Percentiles rank a stretch among this genome's conserved stretches.
These are phyloP conservation scores for Chironomus striatipennis DNA, from an alignment of 1,140 invertebrate genomes.

Conservation along the genomic window DNA sequence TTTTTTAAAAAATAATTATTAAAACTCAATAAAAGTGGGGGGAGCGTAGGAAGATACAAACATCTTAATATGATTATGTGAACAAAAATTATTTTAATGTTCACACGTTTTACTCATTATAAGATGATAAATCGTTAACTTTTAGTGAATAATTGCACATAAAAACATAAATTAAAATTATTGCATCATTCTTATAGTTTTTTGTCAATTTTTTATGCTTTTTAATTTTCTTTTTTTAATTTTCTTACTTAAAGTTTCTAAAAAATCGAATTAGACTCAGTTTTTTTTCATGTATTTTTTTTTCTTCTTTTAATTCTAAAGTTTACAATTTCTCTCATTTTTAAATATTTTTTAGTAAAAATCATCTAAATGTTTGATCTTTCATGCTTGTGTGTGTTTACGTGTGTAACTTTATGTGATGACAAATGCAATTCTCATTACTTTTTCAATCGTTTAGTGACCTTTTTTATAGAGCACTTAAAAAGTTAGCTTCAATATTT, in stretches of 20 bases:
- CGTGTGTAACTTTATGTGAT: no score
- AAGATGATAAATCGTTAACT: conserved; percentile 22
- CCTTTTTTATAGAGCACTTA: no score
- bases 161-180: conserved; percentile 24
- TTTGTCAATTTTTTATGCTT: conserved; percentile 1
- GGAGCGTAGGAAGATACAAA: neutral
- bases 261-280: conserved; percentile 3
- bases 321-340: neutral
- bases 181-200: conserved; percentile 1
- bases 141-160: conserved; percentile 22
- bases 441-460: no score
- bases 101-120: neutral
- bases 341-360: neutral
- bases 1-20: neutral
- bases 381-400: neutral
- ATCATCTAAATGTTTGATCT: conserved; percentile 9
- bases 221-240: conserved; percentile 1
- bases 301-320: neutral
- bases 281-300: conserved; percentile 16
- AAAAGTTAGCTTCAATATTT: no score
- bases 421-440: no score
- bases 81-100: neutral
- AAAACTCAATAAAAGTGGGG: neutral
- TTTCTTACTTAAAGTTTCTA: neutral
- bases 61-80: neutral